A percentile compares a stretch with the other conserved stretches of the same genome.
These are phyloP conservation scores for Avahi laniger DNA, from an alignment of 2,797 vertebrate species.

Conservation along the genomic window DNA sequence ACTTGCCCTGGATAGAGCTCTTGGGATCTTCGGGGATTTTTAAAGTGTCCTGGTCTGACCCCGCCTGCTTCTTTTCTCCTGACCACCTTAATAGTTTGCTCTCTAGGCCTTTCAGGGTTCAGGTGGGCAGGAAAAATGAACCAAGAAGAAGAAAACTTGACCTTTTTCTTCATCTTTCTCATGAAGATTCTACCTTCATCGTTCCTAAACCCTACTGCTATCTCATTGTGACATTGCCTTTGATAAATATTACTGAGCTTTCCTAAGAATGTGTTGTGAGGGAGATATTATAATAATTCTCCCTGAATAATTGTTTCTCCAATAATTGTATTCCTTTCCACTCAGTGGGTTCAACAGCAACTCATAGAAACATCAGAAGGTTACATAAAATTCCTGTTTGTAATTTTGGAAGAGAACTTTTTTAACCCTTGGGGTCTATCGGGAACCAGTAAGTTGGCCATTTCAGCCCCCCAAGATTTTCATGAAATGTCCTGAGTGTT, in stretches of 20 bases:
- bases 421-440: not conserved
- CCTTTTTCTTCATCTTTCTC: not conserved
- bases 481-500: not conserved
- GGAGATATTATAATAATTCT: not conserved
- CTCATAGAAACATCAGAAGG: not conserved
- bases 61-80: not conserved
- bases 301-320: not conserved
- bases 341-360: not conserved
- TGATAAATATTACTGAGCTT: slow-evolving; percentile 14
- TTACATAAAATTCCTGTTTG: slow-evolving; percentile 2
- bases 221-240: slow-evolving; percentile 16
- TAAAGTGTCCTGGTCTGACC: not conserved
- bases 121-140: slow-evolving; percentile 34
- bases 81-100: slow-evolving; percentile 3
- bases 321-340: slow-evolving; percentile 44
- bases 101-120: not conserved
- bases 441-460: not conserved
- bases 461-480: not conserved
- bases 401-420: slow-evolving; percentile 19
- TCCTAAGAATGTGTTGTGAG: slow-evolving; percentile 13
- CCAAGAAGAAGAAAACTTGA: slow-evolving; percentile 15
- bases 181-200: not conserved
- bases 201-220: not conserved
- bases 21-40: slow-evolving; percentile 32
- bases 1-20: not conserved